Conservation (phyloP, 2,113 vertebrate genomes). For the Labrus mixtus region DNA sequence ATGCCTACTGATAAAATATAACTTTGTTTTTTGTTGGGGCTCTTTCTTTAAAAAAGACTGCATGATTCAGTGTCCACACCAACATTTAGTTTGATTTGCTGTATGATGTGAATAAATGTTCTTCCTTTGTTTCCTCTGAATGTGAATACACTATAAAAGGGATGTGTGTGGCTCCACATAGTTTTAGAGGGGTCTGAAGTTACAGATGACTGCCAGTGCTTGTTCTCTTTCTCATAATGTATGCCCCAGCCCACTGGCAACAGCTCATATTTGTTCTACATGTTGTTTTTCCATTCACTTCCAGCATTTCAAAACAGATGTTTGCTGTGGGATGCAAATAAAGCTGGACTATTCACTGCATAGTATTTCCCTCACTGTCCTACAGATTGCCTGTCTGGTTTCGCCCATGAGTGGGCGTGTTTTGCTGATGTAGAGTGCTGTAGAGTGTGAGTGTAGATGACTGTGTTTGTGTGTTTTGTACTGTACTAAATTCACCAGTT, state of each 20-base stretch:
- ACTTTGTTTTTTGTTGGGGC: too few relatives aligned
- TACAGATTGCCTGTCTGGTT: conserved; percentile 31
- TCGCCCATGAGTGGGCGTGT: conserved; percentile 29
- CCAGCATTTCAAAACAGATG: conserved; percentile 51
- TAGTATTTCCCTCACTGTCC: conserved; percentile 35
- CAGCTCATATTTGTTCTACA: conserved; percentile 49
- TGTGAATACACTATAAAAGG: conserved; percentile 23
- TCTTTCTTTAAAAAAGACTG: neutral
- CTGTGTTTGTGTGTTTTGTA: conserved; percentile 37
- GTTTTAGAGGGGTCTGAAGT: conserved; percentile 48
- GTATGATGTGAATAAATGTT: neutral
- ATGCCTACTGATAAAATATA: too few relatives aligned
- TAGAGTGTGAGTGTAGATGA: conserved; percentile 17
- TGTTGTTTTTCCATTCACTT: conserved; percentile 51
- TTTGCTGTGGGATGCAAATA: conserved; percentile 52
- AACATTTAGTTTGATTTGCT: conserved; percentile 1
- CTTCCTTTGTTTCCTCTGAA: conserved; percentile 11
- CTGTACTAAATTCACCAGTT: neutral
- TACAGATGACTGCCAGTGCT: conserved; percentile 31
- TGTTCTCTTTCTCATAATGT: conserved; percentile 59
- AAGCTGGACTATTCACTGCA: conserved; percentile 43
- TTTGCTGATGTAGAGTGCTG: conserved; percentile 25
- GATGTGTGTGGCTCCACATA: conserved; percentile 39
- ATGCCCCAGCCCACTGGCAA: conserved; percentile 42
- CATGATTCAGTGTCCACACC: neutral